A percentile compares a stretch with the other conserved stretches of the same genome.
These are phyloP conservation scores for Prosapia bicincta DNA, from an alignment of 2,888 invertebrate species.

Conservation along the genomic window DNA sequence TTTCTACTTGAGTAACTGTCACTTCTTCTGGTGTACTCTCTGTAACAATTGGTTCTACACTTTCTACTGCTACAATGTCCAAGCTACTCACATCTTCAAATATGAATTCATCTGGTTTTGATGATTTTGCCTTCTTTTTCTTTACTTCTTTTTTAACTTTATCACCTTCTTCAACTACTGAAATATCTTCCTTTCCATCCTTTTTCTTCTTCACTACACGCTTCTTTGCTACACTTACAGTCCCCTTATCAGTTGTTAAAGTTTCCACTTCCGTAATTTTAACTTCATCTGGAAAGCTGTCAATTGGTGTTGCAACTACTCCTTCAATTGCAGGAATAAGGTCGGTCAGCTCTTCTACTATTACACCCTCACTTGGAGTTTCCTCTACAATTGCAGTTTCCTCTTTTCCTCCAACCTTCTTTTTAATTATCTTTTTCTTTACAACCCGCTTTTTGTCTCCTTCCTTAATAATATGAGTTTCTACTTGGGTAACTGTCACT, in stretches of 20 bases:
- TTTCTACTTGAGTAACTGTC: slow-evolving; percentile 26
- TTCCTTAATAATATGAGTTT: slow-evolving; percentile 32
- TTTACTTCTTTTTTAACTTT: not conserved
- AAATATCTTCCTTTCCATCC: slow-evolving; percentile 25
- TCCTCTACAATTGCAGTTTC: slow-evolving; percentile 28
- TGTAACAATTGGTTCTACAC: slow-evolving; percentile 3
- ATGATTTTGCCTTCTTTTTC: slow-evolving; percentile 6
- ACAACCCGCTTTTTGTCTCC: slow-evolving; percentile 14
- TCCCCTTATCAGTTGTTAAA: slow-evolving; percentile 30
- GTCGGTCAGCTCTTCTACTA: slow-evolving; percentile 14
- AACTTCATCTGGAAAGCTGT: slow-evolving; percentile 43
- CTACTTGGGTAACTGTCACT: slow-evolving; percentile 46
- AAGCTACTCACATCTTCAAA: slow-evolving; percentile 48
- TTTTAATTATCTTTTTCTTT: slow-evolving; percentile 26
- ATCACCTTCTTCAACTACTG: not conserved
- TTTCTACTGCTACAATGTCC: slow-evolving; percentile 14
- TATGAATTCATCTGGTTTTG: not conserved
- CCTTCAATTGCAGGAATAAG: slow-evolving; percentile 10
- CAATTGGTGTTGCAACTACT: slow-evolving; percentile 8
- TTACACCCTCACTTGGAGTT: slow-evolving; percentile 18
- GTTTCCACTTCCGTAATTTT: slow-evolving; percentile 44
- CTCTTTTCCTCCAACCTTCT: slow-evolving; percentile 25
- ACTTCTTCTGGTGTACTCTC: slow-evolving; percentile 40
- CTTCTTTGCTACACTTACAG: slow-evolving; percentile 14
- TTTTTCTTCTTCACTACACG: slow-evolving; percentile 33